Conservation (phyloP, 1,140 invertebrate genomes). For the Dreissena rostriformis region DNA sequence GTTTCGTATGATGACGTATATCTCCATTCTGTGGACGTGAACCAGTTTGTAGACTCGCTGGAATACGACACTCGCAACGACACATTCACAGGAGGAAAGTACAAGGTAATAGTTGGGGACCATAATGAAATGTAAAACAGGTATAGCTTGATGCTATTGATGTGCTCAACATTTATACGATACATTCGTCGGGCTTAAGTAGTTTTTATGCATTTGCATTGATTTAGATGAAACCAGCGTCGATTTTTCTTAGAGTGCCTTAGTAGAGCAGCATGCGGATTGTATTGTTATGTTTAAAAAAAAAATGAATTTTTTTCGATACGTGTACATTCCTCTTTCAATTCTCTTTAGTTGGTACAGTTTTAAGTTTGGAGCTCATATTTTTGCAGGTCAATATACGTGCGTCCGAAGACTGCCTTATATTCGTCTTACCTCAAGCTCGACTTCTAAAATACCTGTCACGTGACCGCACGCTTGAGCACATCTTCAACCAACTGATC, state of each 20-base stretch:
- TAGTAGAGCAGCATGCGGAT: no score
- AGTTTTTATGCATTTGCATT: no score
- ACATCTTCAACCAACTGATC: slow-evolving; percentile 89
- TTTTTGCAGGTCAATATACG: slow-evolving; percentile 87
- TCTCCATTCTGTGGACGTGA: slow-evolving; percentile 90
- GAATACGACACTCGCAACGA: slow-evolving; percentile 88
- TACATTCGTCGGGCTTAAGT: no score
- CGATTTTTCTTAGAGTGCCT: no score
- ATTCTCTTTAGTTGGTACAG: background rate
- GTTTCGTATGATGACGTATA: slow-evolving; percentile 91
- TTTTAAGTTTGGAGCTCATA: background rate
- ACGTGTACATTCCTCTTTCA: no score
- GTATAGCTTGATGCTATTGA: no score
- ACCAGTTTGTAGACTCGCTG: slow-evolving; percentile 93
- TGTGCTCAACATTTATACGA: no score
- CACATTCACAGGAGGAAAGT: slow-evolving; percentile 83
- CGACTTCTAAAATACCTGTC: slow-evolving; percentile 87
- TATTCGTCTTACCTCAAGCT: slow-evolving; percentile 89
- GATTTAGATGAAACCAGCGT: no score
- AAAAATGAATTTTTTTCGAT: no score
- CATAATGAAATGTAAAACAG: no score
- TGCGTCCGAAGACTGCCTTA: slow-evolving; percentile 89
- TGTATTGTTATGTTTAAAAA: no score
- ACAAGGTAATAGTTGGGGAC: slow-evolving; percentile 85
- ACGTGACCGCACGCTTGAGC: slow-evolving; percentile 87